Conservation (phyloP, 2,888 invertebrate genomes). For the Volucella inflata region DNA sequence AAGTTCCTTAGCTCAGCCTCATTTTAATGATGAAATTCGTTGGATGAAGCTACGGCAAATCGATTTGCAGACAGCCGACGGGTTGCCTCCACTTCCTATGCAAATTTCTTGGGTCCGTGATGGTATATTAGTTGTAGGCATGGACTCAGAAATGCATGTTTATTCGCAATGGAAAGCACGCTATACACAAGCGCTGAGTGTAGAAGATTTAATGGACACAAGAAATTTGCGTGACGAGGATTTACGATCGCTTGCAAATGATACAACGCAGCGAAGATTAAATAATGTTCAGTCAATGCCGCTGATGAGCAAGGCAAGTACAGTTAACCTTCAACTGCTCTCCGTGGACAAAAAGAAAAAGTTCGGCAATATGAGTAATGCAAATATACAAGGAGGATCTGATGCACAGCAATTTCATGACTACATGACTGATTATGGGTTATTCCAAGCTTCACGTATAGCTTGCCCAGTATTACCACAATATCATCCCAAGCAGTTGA, state of each 20-base stretch:
- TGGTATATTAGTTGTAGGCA: constrained; percentile 98
- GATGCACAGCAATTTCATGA: constrained; percentile 86
- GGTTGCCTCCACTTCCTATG: constrained; percentile 98
- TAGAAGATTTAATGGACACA: constrained; percentile 89
- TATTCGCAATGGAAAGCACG: constrained; percentile 98
- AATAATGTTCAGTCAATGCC: constrained; percentile 91
- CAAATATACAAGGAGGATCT: constrained; percentile 77
- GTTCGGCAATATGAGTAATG: constrained; percentile 84
- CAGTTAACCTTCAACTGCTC: constrained; percentile 91
- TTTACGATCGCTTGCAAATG: constrained; percentile 87
- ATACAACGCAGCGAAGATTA: constrained; percentile 87
- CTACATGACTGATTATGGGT: constrained; percentile 96
- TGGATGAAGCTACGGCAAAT: constrained; percentile 98
- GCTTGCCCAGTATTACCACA: constrained; percentile 99
- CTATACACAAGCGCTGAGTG: constrained; percentile 83
- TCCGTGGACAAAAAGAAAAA: constrained; percentile 88
- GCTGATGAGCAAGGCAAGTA: constrained; percentile 92
- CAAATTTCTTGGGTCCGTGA: constrained; percentile 99
- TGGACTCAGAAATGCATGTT: constrained; percentile 99
- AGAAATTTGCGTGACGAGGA: constrained; percentile 90
- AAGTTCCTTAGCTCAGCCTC: constrained; percentile 94
- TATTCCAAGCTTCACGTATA: constrained; percentile 98
- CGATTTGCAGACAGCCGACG: constrained; percentile 96
- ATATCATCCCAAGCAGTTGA: constrained; percentile 99
- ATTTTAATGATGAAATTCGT: constrained; percentile 95